Base-by-base conservation (phyloP, 2,888 invertebrate genomes). In the Epirrita christyi region DNA sequence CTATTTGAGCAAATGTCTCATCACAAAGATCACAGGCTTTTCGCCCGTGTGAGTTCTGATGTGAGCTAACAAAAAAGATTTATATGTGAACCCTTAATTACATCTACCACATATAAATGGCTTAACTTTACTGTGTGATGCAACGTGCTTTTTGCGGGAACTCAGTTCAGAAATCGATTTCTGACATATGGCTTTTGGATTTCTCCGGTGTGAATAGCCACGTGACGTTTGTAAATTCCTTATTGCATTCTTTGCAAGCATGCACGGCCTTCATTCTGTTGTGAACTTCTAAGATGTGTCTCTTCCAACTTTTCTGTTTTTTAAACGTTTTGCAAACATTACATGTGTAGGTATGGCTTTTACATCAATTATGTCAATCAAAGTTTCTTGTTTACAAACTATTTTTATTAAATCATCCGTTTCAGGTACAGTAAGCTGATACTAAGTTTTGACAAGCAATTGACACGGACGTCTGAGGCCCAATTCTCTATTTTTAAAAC, bases 21-120 rank as follows among this genome's bases (percentile, higher is more conserved):
- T n/a, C 6, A 37, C 53, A 53, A 2, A 34, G 5, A 8, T 40
- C 14, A 8, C 53, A 53, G 40, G 53, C 4, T 13, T 53, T 14
- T 46, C 45, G 3, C 40, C 21, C 0, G 40, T 41, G 41, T 53
- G 53, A 1, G 34, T 40, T 15, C 40, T 13, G 6, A 42, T 8
- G 11, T 42, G 49, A 1, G 21, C 9, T 3, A 11, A 10, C 8
- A 47, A 11, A 7, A 28, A 47, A 6, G 11, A 1, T 11, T 37
- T 27, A 38, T n/a, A n/a, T 5, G 32, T 21, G 27, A 42, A 50
- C 21, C 34, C 9, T 15, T 50, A 42, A 14, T 34, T 21, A 21
- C 49, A 50, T 0, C 1, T 9, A 8, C 9, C 42, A 34, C 49
- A 50, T 11, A 15, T 50, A 9, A 15, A 50, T 4, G 34, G 34